Evolutionary conservation across 2,113 vertebrate species (phyloP).

Genomic region (Zeus faber): DNA sequence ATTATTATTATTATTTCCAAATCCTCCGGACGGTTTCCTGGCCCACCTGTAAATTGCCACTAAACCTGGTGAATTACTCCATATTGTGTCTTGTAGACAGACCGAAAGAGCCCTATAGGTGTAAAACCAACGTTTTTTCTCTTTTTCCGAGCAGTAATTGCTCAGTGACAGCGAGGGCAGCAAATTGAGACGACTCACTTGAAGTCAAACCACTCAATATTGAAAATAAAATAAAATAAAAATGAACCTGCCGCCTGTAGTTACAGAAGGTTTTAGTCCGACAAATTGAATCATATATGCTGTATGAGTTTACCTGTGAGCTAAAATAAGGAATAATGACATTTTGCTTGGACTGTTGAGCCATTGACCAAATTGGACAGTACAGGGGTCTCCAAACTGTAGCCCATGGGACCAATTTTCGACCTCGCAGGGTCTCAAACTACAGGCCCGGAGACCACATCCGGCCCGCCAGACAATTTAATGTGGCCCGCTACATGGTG

Average conservation of each 20-base stretch:
- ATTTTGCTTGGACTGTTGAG: too few species aligned
- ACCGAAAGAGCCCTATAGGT: slow-evolving; percentile 49
- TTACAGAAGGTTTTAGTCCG: slow-evolving; percentile 9
- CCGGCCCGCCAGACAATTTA: too few species aligned
- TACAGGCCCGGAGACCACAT: too few species aligned
- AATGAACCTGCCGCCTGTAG: background rate
- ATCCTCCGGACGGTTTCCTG: slow-evolving; percentile 54
- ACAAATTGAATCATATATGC: slow-evolving; percentile 25
- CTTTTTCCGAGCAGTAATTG: slow-evolving; percentile 54
- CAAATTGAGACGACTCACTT: slow-evolving; percentile 56
- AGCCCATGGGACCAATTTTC: too few species aligned
- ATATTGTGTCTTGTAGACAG: slow-evolving; percentile 51
- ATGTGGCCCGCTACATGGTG: too few species aligned
- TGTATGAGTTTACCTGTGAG: slow-evolving; percentile 17
- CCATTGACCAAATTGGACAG: too few species aligned
- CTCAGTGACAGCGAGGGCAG: slow-evolving; percentile 50
- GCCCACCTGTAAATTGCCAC: slow-evolving; percentile 63
- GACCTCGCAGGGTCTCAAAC: too few species aligned
- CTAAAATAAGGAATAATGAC: slow-evolving; percentile 19
- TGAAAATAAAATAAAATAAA: slow-evolving; percentile 33
- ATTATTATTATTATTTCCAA: too few species aligned
- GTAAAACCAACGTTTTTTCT: slow-evolving; percentile 40
- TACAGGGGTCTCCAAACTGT: too few species aligned
- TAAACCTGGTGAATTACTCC: slow-evolving; percentile 68
- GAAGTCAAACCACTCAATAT: slow-evolving; percentile 39